Base-by-base conservation (phyloP, 1,140 invertebrate genomes). In the Chrysomallon squamiferum region DNA sequence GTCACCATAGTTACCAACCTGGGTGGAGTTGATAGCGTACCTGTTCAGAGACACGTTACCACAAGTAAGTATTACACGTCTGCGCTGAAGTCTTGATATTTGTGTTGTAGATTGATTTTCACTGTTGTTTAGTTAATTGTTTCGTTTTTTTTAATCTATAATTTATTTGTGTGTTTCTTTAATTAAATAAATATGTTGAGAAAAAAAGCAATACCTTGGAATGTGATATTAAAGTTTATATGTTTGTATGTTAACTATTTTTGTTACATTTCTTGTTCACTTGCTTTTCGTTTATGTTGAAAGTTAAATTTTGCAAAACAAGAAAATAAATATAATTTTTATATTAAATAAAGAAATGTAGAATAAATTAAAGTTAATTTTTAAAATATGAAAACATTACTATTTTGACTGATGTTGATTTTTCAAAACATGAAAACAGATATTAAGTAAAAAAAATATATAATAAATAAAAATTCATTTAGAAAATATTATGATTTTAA, bases 11-110 rank as follows among this genome's bases (percentile, higher is more conserved):
- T 61, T 15, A 62, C 65, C 35, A 65, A 59, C 35, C 71, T 66
- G 45, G 75, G 70, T 2, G 60, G 65, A 15, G 66, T 69, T 25
- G 41, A 32, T n/a, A 76, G 75, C 56, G 25, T 35, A 41, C 47
- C 43, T 25, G 49, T 72, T 11, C 35, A 25, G 41, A 49, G 57
- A n/a, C 66, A 63, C 11, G 71, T 66, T 6, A 75, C 68, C 15
- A 74, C 69, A 38, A 50, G 73, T 74, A 58, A 57, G 71, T 29
- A 38, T 33, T 25, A n/a, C 7, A 33, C 20, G 18, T 54, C 20
- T 11, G 18, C 18, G 49, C 29, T 18, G 0, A 7, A 35, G 61
- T 6, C 2, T 11, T 25, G 32, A 27, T 54, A 32, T 20, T 35
- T 52, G 33, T 20, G 6, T 13, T n/a, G 29, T 18, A 52, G 6